Base-by-base conservation (phyloP, 2,113 vertebrate genomes). In the Nycticebus coucang region DNA sequence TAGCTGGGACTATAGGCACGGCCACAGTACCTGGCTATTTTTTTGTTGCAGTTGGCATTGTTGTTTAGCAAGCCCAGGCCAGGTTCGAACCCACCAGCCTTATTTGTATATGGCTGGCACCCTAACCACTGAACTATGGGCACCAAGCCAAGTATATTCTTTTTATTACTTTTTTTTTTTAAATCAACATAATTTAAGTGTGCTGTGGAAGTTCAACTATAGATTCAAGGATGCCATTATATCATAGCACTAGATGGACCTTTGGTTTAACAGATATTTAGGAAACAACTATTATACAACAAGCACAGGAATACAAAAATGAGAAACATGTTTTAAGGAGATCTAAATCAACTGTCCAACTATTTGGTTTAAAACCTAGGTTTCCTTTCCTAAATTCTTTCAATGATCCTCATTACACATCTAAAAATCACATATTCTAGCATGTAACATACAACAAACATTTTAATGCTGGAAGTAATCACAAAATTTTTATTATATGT, bases 341-440 rank as follows among this genome's bases (percentile, higher is more conserved):
- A 89, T 1, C 28, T 72, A 86, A 19, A 37, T 81, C 35, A 91
- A 84, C 0, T 74, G 74, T 59, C 55, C 55, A 71, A n/a, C 62
- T 81, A 95, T 62, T 62, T 85, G 93, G 74, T 62, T 83, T 79
- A 64, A 92, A 83, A 92, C 7, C 57, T 45, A 81, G 10, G 45
- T 83, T 55, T 60, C 57, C 45, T 89, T 57, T 60, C 45, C 37
- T 89, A 82, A 87, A 86, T 89, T 35, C 57, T 41, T 78, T 77
- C 62, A 92, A 83, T 21, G 24, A 77, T 66, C 21, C 12, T 91
- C 64, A 87, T 19, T n/a, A 87, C 10, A 6, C 28, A 64, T 21
- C 45, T 64, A 64, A 89, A 95, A 95, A 78, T 50, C 30, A 33
- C 50, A 80, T 53, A 72, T 41, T 50, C 41, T 69, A 95, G 79